Evolutionary conservation across 2,888 invertebrate species (phyloP).

Genomic region (Epiblema foenella): DNA sequence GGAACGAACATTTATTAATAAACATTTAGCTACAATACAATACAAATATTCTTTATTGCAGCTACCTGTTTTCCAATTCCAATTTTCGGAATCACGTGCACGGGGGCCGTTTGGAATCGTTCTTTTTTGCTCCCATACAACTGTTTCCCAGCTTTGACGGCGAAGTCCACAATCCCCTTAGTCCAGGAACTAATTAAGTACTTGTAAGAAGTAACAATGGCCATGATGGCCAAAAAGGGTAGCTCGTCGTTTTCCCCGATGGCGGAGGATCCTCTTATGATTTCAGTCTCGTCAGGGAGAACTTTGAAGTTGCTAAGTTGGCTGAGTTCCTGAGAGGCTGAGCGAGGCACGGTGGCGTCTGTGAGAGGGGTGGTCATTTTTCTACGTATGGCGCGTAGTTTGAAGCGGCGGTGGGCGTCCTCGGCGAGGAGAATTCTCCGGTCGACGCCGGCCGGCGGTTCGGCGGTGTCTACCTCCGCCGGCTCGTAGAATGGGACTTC

Average conservation of each 20-base stretch:
- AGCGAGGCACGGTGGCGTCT: slow-evolving; percentile 57
- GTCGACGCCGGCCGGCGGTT: slow-evolving; percentile 62
- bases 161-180: slow-evolving; percentile 84
- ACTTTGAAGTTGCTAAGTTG: slow-evolving; percentile 85
- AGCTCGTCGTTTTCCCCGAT: slow-evolving; percentile 72
- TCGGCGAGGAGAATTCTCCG: slow-evolving; percentile 70
- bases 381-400: slow-evolving; percentile 70
- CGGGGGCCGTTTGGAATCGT: slow-evolving; percentile 79
- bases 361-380: slow-evolving; percentile 70
- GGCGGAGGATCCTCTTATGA: slow-evolving; percentile 81
- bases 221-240: slow-evolving; percentile 86
- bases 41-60: no score
- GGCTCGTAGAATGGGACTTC: slow-evolving; percentile 47
- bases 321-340: slow-evolving; percentile 80
- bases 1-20: no score
- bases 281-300: slow-evolving; percentile 86
- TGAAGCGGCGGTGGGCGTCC: slow-evolving; percentile 69
- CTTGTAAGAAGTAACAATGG: slow-evolving; percentile 86
- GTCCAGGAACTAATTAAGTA: slow-evolving; percentile 86
- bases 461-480: slow-evolving; percentile 62
- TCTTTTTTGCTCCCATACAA: slow-evolving; percentile 71
- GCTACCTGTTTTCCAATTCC: slow-evolving; percentile 82
- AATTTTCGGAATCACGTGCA: slow-evolving; percentile 86
- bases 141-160: slow-evolving; percentile 77
- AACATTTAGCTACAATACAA: no score